These are phyloP conservation scores for Ameiurus melas DNA, from an alignment of 2,113 vertebrate species.

Conservation along the genomic window DNA sequence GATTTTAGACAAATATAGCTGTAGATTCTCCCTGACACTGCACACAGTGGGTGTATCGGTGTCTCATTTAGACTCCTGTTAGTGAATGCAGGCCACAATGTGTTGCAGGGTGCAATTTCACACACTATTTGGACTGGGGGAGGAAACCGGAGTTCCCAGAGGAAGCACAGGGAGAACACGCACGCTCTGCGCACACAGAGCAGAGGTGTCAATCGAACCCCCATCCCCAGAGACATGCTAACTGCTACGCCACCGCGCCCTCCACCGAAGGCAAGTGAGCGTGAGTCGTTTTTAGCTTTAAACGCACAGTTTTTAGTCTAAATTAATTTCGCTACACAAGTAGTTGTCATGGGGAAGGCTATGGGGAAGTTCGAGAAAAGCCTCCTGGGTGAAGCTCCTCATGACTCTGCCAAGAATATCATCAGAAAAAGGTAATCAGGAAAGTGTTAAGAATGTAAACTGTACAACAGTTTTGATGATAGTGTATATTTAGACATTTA, in stretches of 20 bases:
- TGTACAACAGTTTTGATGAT: not conserved
- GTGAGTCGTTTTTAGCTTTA: not conserved
- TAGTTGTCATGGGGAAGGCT: not conserved
- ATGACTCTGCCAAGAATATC: not conserved
- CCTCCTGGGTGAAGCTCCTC: not conserved
- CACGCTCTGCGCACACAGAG: too few relatives aligned
- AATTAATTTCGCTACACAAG: not conserved
- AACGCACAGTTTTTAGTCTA: not conserved
- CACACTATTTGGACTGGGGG: too few relatives aligned
- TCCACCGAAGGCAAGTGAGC: not conserved
- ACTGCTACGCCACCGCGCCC: too few relatives aligned
- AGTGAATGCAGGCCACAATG: too few relatives aligned
- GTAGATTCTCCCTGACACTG: not conserved
- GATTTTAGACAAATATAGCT: slow-evolving; percentile 10
- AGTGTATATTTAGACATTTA: not conserved
- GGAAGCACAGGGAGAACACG: too few relatives aligned
- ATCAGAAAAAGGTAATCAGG: not conserved
- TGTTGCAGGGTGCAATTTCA: too few relatives aligned
- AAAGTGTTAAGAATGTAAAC: not conserved
- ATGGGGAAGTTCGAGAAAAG: not conserved
- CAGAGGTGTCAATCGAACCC: too few relatives aligned
- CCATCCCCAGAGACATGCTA: too few relatives aligned
- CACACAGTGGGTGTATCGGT: not conserved
- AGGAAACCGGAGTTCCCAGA: too few relatives aligned
- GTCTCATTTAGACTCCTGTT: not conserved